These are phyloP conservation scores for Apamea crenata DNA, from an alignment of 2,888 invertebrate genomes.

Conservation along the genomic window DNA sequence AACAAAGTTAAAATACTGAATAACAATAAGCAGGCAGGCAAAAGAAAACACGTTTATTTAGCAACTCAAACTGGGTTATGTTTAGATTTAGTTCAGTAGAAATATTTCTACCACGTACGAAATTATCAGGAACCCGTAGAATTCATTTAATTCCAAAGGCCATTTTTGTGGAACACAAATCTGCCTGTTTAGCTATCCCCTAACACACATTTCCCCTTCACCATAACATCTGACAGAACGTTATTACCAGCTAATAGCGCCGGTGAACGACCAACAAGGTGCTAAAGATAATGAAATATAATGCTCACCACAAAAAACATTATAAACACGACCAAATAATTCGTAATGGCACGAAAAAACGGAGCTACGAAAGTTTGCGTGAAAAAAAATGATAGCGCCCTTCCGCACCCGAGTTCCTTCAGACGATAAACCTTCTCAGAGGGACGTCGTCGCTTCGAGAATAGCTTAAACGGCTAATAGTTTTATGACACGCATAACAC, in stretches of 20 bases:
- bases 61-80: background rate
- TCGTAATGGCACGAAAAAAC: conserved; percentile 85
- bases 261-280: conserved; percentile 81
- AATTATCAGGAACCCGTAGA: background rate
- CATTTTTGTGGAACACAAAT: conserved; percentile 44
- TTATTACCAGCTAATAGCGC: conserved; percentile 64
- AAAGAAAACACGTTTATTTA: background rate
- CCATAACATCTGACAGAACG: conserved; percentile 63
- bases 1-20: background rate
- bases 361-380: conserved; percentile 79
- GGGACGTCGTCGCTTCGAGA: conserved; percentile 85
- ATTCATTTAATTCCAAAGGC: background rate
- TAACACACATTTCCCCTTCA: conserved; percentile 54
- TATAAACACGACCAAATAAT: conserved; percentile 83
- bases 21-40: background rate
- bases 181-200: conserved; percentile 34
- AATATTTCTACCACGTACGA: background rate
- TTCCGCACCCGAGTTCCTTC: conserved; percentile 80
- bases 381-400: conserved; percentile 83
- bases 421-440: conserved; percentile 81
- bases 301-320: conserved; percentile 79
- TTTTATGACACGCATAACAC: conserved; percentile 90
- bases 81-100: background rate
- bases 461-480: conserved; percentile 90
- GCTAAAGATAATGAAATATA: conserved; percentile 88